Percentiles rank a stretch among this genome's conserved stretches.
These are phyloP conservation scores for Erithacus rubecula DNA, from an alignment of 2,797 vertebrate species.

Conservation along the genomic window DNA sequence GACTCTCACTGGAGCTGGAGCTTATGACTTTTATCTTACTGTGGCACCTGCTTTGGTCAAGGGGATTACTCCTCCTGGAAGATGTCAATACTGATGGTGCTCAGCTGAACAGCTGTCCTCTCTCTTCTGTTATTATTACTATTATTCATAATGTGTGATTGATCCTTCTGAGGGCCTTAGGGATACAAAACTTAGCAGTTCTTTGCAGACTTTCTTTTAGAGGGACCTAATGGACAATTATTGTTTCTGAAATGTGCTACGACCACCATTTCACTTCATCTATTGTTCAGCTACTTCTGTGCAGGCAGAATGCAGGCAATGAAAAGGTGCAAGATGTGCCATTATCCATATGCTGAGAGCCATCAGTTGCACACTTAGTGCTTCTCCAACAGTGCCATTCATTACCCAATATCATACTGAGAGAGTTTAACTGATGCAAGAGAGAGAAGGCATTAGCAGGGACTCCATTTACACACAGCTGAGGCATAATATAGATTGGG, in stretches of 20 bases:
- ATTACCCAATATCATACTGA: not conserved
- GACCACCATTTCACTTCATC: constrained; percentile 7
- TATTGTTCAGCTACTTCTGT: not conserved
- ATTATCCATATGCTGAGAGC: constrained; percentile 44
- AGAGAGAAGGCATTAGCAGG: not conserved
- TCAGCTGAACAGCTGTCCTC: constrained; percentile 26
- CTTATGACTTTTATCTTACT: constrained; percentile 35
- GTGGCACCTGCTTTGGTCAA: constrained; percentile 40
- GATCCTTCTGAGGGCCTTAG: not conserved
- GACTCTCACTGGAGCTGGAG: not conserved
- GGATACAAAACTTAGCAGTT: constrained; percentile 1
- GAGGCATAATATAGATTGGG: not conserved
- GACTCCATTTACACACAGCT: not conserved
- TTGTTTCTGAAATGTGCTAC: not conserved
- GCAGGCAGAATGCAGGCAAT: not conserved
- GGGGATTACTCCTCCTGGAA: constrained; percentile 15
- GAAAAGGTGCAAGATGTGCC: constrained; percentile 27
- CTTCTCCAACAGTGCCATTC: not conserved
- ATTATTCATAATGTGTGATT: not conserved
- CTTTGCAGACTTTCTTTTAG: not conserved
- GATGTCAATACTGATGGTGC: constrained; percentile 21
- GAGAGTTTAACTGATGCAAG: not conserved
- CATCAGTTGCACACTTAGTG: constrained; percentile 7
- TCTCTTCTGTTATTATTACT: constrained; percentile 17
- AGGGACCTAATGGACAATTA: constrained; percentile 16